phyloP scores from a whole-genome alignment of 1,140 invertebrate species.

The Pemphigus obesinymphae region DNA sequence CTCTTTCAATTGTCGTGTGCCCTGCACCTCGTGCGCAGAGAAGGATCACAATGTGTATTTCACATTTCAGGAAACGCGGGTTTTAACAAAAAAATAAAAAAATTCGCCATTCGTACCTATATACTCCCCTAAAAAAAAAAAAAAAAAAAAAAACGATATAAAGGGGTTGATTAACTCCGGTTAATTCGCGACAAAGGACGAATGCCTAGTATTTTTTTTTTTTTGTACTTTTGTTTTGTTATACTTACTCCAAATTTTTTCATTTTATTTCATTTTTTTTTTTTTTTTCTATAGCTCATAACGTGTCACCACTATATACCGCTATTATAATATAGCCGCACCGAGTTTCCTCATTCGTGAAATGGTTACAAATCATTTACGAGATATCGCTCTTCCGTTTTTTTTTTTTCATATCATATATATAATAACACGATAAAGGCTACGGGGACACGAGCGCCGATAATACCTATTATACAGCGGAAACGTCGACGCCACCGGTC shows the following conservation, averaged over 20 bases:
- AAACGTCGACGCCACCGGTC: constrained; percentile 10
- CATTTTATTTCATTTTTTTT: background rate
- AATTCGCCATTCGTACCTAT: background rate
- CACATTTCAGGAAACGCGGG: constrained; percentile 39
- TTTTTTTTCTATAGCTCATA: background rate
- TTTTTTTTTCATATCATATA: background rate
- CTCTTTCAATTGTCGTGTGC: constrained; percentile 39
- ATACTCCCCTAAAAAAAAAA: too few species aligned
- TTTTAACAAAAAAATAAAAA: constrained; percentile 34
- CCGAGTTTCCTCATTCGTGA: constrained; percentile 38
- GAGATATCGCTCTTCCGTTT: background rate
- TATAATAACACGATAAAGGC: background rate
- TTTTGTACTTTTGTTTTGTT: background rate
- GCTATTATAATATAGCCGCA: background rate
- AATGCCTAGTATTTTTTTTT: constrained; percentile 12
- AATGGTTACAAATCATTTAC: constrained; percentile 41
- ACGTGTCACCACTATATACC: constrained; percentile 16
- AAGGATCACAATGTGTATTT: constrained; percentile 33
- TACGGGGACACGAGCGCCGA: background rate
- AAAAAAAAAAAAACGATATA: constrained; percentile 24
- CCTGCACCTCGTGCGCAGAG: background rate
- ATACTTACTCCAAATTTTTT: background rate
- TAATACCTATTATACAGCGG: background rate
- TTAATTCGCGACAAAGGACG: constrained; percentile 35
- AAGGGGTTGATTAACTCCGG: constrained; percentile 42